Evolutionary conservation across 2,888 invertebrate genomes (phyloP), one percentile per base, ranked within the genome.

Genomic region (Phragmatobia fuliginosa): DNA sequence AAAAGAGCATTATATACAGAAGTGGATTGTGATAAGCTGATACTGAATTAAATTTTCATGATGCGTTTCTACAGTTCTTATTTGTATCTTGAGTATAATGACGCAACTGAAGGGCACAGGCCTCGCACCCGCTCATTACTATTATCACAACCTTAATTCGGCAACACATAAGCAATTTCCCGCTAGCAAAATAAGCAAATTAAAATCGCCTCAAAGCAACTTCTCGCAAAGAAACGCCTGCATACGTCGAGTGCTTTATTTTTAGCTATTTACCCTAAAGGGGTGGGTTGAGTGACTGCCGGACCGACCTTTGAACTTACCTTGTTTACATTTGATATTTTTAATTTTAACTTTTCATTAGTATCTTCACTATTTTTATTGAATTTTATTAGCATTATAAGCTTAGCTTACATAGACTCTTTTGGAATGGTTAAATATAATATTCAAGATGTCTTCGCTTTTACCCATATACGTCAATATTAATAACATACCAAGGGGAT

Each of bases 121-220:
- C n/a, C 16, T 36, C 79, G 76, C 79, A 64, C 8, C n/a, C 64
- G 71, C 71, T 25, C n/a, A 38, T 71, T 66, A 85, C 81, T 28
- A 38, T 59, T 33, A 0, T 45, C 49, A 10, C 66, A 62, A 68
- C 85, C 84, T 86, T 92, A 91, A 91, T 91, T 90, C 87, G 82
- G 86, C 85, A 89, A 90, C 89, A 88, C 88, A 90, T 90, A 89
- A 88, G 90, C 90, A 88, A 90, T 90, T 91, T 90, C 87, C 89
- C 88, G 84, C 83, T 83, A 88, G 90, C 90, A 86, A 90, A 90
- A 92, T 93, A 94, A 93, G 91, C 92, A 90, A 93, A 93, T 94
- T 93, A 94, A 92, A 94, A 92, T 91, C 89, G 88, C 90, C 91
- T 93, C 93, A 93, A 93, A 94, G 94, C 90, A 87, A 89, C 87